Percentiles rank a stretch among this genome's conserved stretches.
Conservation (phyloP, 2,113 vertebrate species). For the Ellobius talpinus region DNA sequence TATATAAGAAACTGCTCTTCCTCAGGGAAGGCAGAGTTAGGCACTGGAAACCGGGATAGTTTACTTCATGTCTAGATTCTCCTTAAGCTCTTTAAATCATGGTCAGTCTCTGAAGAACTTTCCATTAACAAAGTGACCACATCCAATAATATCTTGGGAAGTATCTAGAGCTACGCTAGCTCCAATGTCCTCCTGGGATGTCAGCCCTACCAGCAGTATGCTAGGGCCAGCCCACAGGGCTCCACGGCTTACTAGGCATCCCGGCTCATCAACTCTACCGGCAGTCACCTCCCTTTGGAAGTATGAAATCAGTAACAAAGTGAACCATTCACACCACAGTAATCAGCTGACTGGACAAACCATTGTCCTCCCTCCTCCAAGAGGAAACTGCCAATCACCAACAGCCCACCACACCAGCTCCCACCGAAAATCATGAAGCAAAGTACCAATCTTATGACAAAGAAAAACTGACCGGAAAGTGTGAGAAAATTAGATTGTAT, state of each 20-base stretch:
- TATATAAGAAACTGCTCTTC: neutral
- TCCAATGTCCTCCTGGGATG: neutral
- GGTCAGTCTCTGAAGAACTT: neutral
- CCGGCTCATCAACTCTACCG: neutral
- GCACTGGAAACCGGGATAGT: neutral
- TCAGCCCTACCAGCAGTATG: neutral
- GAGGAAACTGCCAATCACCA: neutral
- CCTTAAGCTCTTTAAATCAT: neutral
- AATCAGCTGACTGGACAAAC: neutral
- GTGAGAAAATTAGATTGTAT: neutral
- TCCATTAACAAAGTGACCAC: neutral
- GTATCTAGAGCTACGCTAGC: rapidly evolving
- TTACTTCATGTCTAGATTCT: neutral
- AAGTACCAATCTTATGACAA: neutral
- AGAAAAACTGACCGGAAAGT: neutral
- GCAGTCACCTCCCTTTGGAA: neutral
- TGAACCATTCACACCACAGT: neutral
- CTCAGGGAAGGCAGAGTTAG: neutral
- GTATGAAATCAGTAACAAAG: neutral
- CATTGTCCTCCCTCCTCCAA: neutral
- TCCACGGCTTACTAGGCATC: rapidly evolving
- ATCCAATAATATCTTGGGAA: neutral
- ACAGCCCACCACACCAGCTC: neutral
- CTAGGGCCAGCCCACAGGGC: too few relatives aligned
- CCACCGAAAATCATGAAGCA: neutral